Base-by-base conservation (phyloP, 2,797 vertebrate species). In the Pelodytes ibericus region DNA sequence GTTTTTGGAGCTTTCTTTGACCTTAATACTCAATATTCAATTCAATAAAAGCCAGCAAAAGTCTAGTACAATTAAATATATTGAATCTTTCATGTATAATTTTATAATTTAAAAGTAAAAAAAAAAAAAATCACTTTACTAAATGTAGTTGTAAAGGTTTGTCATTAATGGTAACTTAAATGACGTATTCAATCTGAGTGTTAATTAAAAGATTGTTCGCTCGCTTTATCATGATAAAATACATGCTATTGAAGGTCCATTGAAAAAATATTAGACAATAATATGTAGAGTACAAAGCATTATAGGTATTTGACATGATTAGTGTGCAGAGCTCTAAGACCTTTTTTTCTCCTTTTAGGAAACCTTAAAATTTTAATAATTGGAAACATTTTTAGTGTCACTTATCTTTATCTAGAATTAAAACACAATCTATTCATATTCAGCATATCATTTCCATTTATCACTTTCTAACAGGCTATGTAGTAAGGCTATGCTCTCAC, bases 381-480 rank as follows among this genome's bases (percentile, higher is more conserved):
- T 78, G 70, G 70, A 78, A 72, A 72, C 75, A 78, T 72, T 71
- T 78, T 72, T 67, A 53, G 56, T 72, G 75, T 68, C 75, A 72
- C 69, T 72, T 78, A 78, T 72, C 70, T 72, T 78, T 72, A 67
- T 72, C 69, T 61, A 33, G 56, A 78, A 78, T 72, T 78, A 72
- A 77, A 72, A 67, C 63, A 68, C 63, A 78, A 78, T 78, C 75
- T 78, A 72, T 72, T 78, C 62, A 78, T 78, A 69, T 72, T 67
- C 24, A 57, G 53, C 10, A 71, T 68, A 71, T 60, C 60, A 72
- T 78, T 67, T 72, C 39, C 62, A 78, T 78, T 68, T 61, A 67
- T 78, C 75, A 78, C 63, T 67, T 78, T 78, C 39, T 58, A 72
- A 72, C 11, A 59, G 51, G 30, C 62, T 60, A 53, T 62, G 11